Conservation (phyloP, 2,113 vertebrate genomes). For the Paedocypris sp. region DNA sequence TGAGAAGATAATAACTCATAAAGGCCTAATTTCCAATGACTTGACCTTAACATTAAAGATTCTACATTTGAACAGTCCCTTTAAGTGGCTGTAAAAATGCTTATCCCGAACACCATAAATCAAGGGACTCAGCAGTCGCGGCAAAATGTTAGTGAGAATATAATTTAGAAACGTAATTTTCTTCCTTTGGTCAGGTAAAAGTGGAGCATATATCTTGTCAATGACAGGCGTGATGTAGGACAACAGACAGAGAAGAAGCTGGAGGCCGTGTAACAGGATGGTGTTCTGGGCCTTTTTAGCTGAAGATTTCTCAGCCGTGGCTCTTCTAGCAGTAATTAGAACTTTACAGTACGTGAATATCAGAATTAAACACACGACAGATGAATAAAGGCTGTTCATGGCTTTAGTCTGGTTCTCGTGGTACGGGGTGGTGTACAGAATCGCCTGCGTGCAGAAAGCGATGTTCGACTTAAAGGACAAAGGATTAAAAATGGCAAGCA, state of each 20-base stretch:
- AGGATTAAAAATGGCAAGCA: slow-evolving; percentile 11
- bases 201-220: not conserved
- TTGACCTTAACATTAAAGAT: not conserved
- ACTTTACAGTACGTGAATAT: slow-evolving; percentile 43
- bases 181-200: not conserved
- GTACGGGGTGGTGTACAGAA: slow-evolving; percentile 18
- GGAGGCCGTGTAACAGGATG: slow-evolving; percentile 46
- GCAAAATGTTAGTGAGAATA: slow-evolving; percentile 36
- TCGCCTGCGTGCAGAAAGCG: slow-evolving; percentile 3
- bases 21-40: not conserved
- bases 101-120: slow-evolving; percentile 49
- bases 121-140: slow-evolving; percentile 46
- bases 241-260: slow-evolving; percentile 43
- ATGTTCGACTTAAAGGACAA: not conserved
- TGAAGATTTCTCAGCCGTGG: slow-evolving; percentile 17
- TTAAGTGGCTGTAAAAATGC: slow-evolving; percentile 31
- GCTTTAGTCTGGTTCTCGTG: slow-evolving; percentile 3
- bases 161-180: slow-evolving; percentile 28
- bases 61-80: not conserved
- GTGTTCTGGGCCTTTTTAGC: slow-evolving; percentile 44
- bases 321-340: slow-evolving; percentile 29
- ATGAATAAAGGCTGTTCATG: slow-evolving; percentile 30
- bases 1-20: no score
- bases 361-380: slow-evolving; percentile 41
- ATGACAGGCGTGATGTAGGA: slow-evolving; percentile 32